Evolutionary conservation across 2,797 vertebrate genomes (phyloP), one percentile per base, ranked within the genome.

Genomic region (Rhinoraja longicauda): DNA sequence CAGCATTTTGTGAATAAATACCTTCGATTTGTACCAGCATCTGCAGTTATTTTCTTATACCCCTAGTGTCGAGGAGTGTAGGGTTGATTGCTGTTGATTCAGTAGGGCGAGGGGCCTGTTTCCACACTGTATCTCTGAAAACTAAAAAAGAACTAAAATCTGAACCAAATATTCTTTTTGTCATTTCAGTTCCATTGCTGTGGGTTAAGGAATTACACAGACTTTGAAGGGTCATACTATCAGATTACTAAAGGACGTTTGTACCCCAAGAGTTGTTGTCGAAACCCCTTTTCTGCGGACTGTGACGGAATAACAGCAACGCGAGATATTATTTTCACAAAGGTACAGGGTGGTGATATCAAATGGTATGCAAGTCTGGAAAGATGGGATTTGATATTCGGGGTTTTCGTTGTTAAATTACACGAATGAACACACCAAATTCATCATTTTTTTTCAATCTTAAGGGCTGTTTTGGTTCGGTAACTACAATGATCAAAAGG

Each of bases 171-270:
- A 0, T 53, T 75, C 24, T 73, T n/a, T 29, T 53, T 92, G 70
- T 45, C 39, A 53, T 75, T 92, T 73, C 70, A 92, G 90, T 92
- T 92, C 72, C 90, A 92, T n/a, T 92, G 90, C 70, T 92, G 90
- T n/a, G 90, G 90, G 12, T 15, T 92, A 73, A 92, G 53, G 10
- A 73, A 73, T 75, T 73, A 92, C 70, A 73, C 67, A 6, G 90
- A 92, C 53, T 92, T 92, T 57, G 39, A 7, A 17, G 70, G 39
- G 17, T 92, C 90, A n/a, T 7, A 15, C 67, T 92, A 92, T 57
- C 21, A 75, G 1, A 57, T 13, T 29, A 10, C 0, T 17, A 92
- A 72, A 75, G 39, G 26, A 17, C 90, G 90, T 8, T 6, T n/a
- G 45, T 92, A 92, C 29, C 90, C 90, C 2, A 75, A 57, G 90